Conservation (phyloP, 2,797 vertebrate genomes). For the Harpagifer antarcticus region DNA sequence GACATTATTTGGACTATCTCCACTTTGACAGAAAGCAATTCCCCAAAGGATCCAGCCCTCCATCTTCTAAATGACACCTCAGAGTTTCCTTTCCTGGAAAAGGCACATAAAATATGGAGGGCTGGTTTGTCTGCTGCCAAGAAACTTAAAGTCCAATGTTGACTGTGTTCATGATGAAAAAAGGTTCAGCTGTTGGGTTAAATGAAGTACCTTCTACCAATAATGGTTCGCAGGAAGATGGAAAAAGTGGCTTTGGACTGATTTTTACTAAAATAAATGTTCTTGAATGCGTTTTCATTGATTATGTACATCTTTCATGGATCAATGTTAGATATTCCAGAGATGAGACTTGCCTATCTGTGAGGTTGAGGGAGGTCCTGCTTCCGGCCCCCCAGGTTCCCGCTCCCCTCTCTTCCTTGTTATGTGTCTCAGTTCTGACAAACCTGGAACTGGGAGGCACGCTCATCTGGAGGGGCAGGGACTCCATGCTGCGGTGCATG, state of each 20-base stretch:
- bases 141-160: not conserved
- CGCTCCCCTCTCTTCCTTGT: conserved; percentile 80
- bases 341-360: conserved; percentile 85
- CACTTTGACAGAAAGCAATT: conserved; percentile 37
- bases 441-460: conserved; percentile 83
- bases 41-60: conserved; percentile 17
- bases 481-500: conserved; percentile 98
- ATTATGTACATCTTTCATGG: not conserved
- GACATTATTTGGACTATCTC: conserved; percentile 15
- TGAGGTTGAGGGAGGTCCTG: conserved; percentile 85
- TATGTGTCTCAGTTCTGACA: conserved; percentile 51
- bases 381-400: conserved; percentile 91
- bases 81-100: conserved; percentile 21
- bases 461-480: conserved; percentile 95
- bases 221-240: not conserved
- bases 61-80: conserved; percentile 44
- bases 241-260: not conserved
- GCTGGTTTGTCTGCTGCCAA: conserved; percentile 24
- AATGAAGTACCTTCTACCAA: not conserved
- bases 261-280: conserved; percentile 1
- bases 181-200: not conserved
- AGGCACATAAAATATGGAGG: conserved; percentile 30
- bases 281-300: not conserved
- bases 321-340: not conserved
- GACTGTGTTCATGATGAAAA: conserved; percentile 25